Conservation (phyloP, 23 tunicate species). For the Trididemnum clinides region DNA sequence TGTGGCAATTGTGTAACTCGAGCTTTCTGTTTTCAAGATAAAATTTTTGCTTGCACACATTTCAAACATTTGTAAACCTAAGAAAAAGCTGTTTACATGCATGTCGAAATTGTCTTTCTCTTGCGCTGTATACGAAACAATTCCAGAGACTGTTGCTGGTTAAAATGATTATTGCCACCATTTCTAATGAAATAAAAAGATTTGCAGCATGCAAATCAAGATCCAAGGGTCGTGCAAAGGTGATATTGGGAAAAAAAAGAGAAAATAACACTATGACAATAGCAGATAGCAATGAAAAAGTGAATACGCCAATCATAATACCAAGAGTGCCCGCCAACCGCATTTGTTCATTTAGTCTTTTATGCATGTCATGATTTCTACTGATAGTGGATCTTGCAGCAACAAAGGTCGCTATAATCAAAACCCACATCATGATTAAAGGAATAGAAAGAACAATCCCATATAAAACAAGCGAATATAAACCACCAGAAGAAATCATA, state of each 20-base stretch:
- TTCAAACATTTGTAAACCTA: no score
- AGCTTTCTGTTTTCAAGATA: no score
- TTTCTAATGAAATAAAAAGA: background rate
- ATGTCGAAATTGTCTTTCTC: conserved; percentile 36
- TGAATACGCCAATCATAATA: conserved; percentile 76
- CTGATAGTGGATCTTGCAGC: background rate
- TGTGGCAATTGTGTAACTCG: no score
- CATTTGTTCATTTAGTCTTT: background rate
- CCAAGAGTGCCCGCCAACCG: conserved; percentile 53
- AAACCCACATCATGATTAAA: conserved; percentile 44
- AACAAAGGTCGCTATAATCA: conserved; percentile 36
- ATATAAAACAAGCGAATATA: background rate
- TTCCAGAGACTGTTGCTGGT: conserved; percentile 54
- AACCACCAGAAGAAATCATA: conserved; percentile 23
- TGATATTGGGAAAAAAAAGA: background rate
- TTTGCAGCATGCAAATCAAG: background rate
- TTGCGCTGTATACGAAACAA: conserved; percentile 45
- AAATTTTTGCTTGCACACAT: no score
- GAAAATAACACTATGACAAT: background rate
- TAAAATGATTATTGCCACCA: conserved; percentile 8
- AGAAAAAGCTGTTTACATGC: conserved; percentile 10
- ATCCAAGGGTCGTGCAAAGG: background rate
- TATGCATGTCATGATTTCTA: no score
- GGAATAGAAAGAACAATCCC: conserved; percentile 37
- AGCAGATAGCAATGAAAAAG: conserved; percentile 29